phyloP scores from a whole-genome alignment of 2,888 invertebrate species.

The Caenorhabditis virilis region DNA sequence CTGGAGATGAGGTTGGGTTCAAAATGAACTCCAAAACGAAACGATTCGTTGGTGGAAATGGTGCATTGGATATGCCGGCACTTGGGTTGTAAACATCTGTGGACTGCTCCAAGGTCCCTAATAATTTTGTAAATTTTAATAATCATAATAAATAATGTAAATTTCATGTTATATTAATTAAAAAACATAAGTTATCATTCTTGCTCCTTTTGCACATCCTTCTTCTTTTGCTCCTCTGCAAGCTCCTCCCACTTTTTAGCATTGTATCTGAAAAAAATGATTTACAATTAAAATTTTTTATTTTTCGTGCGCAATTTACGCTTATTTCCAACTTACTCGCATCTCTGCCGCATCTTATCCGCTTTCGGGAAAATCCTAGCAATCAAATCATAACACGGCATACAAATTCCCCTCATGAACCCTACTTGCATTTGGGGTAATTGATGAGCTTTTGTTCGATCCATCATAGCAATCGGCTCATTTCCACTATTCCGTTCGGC shows the following conservation, averaged over 20 bases:
- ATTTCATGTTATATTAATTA: too few relatives aligned
- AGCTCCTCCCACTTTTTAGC: slow-evolving; percentile 75
- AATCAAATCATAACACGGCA: slow-evolving; percentile 81
- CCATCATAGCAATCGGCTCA: slow-evolving; percentile 82
- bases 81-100: slow-evolving; percentile 31
- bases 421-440: slow-evolving; percentile 82
- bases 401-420: slow-evolving; percentile 81
- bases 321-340: slow-evolving; percentile 38
- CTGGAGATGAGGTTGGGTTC: slow-evolving; percentile 59
- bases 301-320: not conserved
- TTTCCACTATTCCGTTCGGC: slow-evolving; percentile 77
- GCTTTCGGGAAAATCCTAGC: slow-evolving; percentile 78
- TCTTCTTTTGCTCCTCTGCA: slow-evolving; percentile 69
- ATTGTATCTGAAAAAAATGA: slow-evolving; percentile 72
- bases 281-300: not conserved
- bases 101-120: too few relatives aligned
- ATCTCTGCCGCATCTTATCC: slow-evolving; percentile 75
- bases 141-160: too few relatives aligned
- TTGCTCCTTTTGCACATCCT: too few relatives aligned
- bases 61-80: slow-evolving; percentile 58
- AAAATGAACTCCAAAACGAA: slow-evolving; percentile 50
- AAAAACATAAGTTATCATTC: too few relatives aligned
- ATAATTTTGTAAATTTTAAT: too few relatives aligned
- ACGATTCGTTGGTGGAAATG: slow-evolving; percentile 60
- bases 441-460: slow-evolving; percentile 78